Evolutionary conservation across 2,113 vertebrate species (phyloP), one percentile per base, ranked within the genome.

Genomic region (Thinocorus orbignyianus): DNA sequence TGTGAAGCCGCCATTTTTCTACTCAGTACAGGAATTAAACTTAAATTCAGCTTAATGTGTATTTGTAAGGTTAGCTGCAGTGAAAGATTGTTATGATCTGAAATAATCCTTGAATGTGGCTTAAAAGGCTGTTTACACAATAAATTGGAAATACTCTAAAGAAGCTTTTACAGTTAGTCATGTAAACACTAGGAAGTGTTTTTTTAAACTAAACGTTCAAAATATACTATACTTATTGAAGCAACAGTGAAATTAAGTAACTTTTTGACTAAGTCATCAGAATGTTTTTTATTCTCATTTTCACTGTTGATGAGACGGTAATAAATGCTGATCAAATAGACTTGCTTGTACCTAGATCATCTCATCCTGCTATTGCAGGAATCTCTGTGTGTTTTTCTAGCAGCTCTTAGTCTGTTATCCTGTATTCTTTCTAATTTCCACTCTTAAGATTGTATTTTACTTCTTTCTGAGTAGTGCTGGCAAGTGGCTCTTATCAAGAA

Each of bases 401-500:
- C 61, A 74, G 41, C 24, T 70, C 52, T 86, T 61, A 25, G 49
- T 62, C 65, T 91, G 26, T 93, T 87, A 70, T 58, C 52, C 25
- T 94, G 81, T 93, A 81, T 81, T 60, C 87, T 81, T 96, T 97
- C 79, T 94, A 39, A 89, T 97, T 97, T 95, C 31, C 80, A 66
- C 31, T 86, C 57, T 70, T 68, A 79, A 89, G 79, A 57, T 93
- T 95, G 70, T 96, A 93, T 97, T 98, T 98, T 97, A 93, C 46
- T 76, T 97, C 97, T 86, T 95, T 90, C 81, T 72, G 70, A 97
- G 79, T 95, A 52, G 30, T 82, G 68, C 62, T 94, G 88, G 94
- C 55, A 55, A 95, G 93, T 92, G 60, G 86, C 91, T 97, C 83
- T 97, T 97, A 93, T 96, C 93, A 97, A 90, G 93, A 96, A 88